Conservation (phyloP, 2,113 vertebrate genomes). For the Galemys pyrenaicus region DNA sequence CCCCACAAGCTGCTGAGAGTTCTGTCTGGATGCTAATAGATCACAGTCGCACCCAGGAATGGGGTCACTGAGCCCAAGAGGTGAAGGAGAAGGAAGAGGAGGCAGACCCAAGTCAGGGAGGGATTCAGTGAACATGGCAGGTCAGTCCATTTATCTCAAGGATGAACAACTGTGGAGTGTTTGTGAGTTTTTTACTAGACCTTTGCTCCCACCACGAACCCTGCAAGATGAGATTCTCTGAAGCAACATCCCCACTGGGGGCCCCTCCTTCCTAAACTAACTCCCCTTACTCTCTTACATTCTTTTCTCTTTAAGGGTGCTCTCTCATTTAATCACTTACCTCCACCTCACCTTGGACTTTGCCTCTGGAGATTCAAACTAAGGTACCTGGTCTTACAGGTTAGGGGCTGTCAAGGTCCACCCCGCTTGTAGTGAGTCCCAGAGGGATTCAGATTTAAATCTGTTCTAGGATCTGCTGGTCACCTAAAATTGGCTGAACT, state of each 20-base stretch:
- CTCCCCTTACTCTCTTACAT: neutral
- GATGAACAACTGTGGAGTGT: rapidly evolving
- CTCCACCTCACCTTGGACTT: neutral
- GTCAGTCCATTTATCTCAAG: neutral
- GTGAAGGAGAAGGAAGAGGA: rapidly evolving
- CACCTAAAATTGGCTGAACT: neutral
- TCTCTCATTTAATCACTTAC: neutral
- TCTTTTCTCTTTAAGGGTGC: neutral
- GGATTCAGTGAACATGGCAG: rapidly evolving
- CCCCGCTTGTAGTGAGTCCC: neutral
- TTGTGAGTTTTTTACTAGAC: neutral
- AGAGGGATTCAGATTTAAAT: neutral
- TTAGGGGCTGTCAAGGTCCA: neutral
- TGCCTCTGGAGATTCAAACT: neutral
- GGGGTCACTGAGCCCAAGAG: neutral
- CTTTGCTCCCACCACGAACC: neutral
- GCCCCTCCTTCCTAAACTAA: neutral
- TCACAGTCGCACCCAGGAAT: neutral
- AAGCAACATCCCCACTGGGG: no score
- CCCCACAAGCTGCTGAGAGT: neutral
- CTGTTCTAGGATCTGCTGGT: neutral
- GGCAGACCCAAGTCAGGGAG: neutral
- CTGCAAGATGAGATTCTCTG: neutral
- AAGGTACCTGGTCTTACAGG: neutral
- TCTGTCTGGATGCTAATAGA: neutral